These are phyloP conservation scores for Agrotis segetum DNA, from an alignment of 2,888 invertebrate genomes.

Conservation along the genomic window DNA sequence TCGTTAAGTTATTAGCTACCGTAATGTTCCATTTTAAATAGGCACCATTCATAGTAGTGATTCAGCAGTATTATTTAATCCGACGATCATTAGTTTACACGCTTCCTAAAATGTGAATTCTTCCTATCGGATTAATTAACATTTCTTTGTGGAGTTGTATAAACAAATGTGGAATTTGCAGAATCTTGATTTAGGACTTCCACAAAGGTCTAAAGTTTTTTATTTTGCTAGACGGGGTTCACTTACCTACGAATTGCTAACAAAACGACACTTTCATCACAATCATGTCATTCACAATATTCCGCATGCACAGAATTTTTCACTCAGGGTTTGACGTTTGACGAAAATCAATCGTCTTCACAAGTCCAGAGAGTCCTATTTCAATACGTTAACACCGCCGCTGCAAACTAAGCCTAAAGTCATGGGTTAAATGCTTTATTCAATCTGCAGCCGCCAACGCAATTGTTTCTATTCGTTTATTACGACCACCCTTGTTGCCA, in stretches of 20 bases:
- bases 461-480: constrained; percentile 83
- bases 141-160: not conserved
- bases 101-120: constrained; percentile 1
- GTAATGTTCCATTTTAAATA: constrained; percentile 48
- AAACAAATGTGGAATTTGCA: not conserved
- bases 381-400: not conserved
- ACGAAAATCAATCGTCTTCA: constrained; percentile 28
- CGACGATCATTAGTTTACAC: constrained; percentile 7
- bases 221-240: constrained; percentile 14
- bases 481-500: constrained; percentile 61
- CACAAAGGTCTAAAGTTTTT: constrained; percentile 4
- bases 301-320: constrained; percentile 13
- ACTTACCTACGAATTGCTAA: constrained; percentile 28
- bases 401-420: constrained; percentile 60
- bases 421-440: constrained; percentile 86
- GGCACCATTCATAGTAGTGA: constrained; percentile 35
- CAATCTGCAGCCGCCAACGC: constrained; percentile 85
- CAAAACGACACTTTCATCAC: constrained; percentile 29
- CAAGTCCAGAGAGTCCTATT: constrained; percentile 6
- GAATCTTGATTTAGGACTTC: not conserved
- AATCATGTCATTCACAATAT: constrained; percentile 19
- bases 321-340: not conserved
- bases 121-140: not conserved
- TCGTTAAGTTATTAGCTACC: constrained; percentile 59
- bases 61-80: constrained; percentile 22